These are phyloP conservation scores for Agrochola macilenta DNA, from an alignment of 2,888 invertebrate species.

Conservation along the genomic window DNA sequence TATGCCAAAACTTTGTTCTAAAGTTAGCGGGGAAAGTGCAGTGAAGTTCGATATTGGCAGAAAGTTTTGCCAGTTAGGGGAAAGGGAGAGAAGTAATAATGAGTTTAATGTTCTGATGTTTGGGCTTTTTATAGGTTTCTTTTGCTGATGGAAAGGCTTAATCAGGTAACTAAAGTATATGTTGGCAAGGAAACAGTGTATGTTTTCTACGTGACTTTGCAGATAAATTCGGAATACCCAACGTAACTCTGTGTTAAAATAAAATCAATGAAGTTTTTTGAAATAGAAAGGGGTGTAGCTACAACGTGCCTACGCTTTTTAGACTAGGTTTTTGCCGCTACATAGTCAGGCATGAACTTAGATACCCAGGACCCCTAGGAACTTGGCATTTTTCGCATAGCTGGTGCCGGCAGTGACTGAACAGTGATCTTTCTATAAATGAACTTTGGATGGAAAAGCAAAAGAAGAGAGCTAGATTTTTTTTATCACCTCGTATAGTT, in stretches of 20 bases:
- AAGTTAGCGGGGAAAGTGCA: constrained; percentile 27
- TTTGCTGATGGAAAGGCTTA: background rate
- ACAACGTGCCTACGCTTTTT: no score
- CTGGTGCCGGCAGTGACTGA: no score
- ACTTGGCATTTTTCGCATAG: no score
- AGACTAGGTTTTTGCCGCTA: no score
- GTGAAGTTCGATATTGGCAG: constrained; percentile 18
- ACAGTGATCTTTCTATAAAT: no score
- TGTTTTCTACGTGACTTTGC: background rate
- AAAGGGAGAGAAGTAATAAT: constrained; percentile 22
- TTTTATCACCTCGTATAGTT: no score
- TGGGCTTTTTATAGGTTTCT: constrained; percentile 7
- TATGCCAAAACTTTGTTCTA: constrained; percentile 72
- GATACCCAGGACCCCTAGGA: no score
- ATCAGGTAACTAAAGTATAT: background rate
- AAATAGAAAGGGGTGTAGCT: background rate
- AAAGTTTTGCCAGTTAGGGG: constrained; percentile 32
- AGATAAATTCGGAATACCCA: background rate
- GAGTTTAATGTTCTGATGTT: constrained; percentile 9
- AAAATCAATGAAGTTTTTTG: background rate
- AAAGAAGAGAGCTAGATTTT: no score
- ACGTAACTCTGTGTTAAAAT: no score
- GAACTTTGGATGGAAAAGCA: no score
- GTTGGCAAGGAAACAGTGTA: background rate
- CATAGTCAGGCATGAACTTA: no score